Base-by-base conservation (phyloP, 1,140 invertebrate genomes). In the Drosophila pachea region DNA sequence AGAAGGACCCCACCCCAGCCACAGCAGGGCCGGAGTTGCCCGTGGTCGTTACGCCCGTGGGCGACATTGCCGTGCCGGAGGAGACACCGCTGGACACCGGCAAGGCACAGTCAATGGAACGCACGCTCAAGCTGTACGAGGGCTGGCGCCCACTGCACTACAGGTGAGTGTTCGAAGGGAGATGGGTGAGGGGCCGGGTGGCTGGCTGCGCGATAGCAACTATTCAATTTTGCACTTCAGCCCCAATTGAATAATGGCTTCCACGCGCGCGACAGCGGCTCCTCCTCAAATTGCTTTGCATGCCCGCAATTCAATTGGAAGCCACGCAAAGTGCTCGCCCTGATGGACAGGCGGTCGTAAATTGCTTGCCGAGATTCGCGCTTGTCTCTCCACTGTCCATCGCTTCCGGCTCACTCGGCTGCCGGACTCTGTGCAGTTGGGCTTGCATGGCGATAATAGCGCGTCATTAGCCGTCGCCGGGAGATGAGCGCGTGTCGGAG, bases 71-170 rank as follows among this genome's bases (percentile, higher is more conserved):
- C 32, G 54, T 49, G 42, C 48, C 7, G 33, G 58, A 55, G 54
- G 63, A 50, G 14, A 55, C 50, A 7, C 71, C 50, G 8, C 71
- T 59, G 33, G 79, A 83, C 5, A 73, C 54, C 50, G 22, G 3
- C 22, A 73, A 47, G 31, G 61, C 53, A 16, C 72, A 63, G 62
- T 48, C 73, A 22, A 62, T 43, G 8, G 87, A 86, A 45, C 81
- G 78, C 3, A 63, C 69, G 8, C 58, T 89, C 8, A 70, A 86
- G 33, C 66, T 89, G 0, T 76, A 78, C 40, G 88, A 89, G 8
- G 88, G 88, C 49, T 89, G 88, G 88, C 79, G 69, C 7, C 88
- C 88, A 47, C 16, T 68, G 1, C 84, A 88, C 43, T 89, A 89
- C 56, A 86, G 67, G 88, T 89, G 67, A 83, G 86, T 74, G 14